A percentile compares a stretch with the other conserved stretches of the same genome.
phyloP scores from a whole-genome alignment of 2,888 invertebrate genomes.

The Ophraella communa region DNA sequence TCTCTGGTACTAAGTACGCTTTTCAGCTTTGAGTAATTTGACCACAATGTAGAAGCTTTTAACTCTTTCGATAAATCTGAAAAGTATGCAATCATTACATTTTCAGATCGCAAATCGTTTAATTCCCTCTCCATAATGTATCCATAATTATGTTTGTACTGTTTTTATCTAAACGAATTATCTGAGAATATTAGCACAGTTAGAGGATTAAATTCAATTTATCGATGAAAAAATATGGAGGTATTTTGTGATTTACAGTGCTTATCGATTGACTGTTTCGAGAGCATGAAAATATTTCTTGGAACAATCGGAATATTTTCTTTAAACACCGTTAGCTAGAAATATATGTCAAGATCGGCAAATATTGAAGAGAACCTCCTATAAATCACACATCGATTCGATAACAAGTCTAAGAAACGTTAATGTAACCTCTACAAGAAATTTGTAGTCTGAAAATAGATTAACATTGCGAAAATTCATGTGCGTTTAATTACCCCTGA shows the following conservation, averaged over 20 bases:
- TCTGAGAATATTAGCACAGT: too few relatives aligned
- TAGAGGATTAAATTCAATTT: too few relatives aligned
- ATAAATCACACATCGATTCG: not conserved
- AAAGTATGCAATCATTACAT: too few relatives aligned
- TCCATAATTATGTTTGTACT: too few relatives aligned
- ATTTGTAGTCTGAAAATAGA: slow-evolving; percentile 12
- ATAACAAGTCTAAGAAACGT: not conserved
- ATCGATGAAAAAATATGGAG: not conserved
- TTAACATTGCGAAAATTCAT: slow-evolving; percentile 15
- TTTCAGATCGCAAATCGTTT: too few relatives aligned
- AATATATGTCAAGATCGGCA: not conserved
- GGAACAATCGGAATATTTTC: not conserved
- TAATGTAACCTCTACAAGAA: slow-evolving; percentile 7
- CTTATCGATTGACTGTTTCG: not conserved
- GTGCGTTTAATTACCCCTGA: not conserved
- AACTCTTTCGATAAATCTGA: too few relatives aligned
- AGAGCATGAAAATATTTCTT: not conserved
- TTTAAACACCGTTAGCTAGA: not conserved
- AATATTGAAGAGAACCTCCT: not conserved
- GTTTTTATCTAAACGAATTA: too few relatives aligned
- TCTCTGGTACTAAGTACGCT: too few relatives aligned
- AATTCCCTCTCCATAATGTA: too few relatives aligned
- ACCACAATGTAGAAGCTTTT: too few relatives aligned
- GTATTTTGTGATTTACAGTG: not conserved
- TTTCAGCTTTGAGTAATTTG: too few relatives aligned